phyloP scores from a whole-genome alignment of 2,113 vertebrate species.

The Rynchops niger region DNA sequence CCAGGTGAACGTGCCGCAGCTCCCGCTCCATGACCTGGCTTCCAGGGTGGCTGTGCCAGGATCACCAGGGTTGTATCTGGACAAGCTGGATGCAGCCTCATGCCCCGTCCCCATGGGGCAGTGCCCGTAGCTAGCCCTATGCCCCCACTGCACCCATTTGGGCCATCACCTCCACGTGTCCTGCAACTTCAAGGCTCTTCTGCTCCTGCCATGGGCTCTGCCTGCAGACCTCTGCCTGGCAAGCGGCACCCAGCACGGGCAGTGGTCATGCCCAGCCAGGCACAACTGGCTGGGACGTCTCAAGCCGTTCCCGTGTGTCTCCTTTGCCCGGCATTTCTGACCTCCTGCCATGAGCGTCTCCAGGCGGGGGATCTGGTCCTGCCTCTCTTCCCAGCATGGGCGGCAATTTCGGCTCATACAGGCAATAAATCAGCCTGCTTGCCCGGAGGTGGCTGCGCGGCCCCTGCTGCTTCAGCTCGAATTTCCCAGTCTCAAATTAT shows the following conservation, averaged over 20 bases:
- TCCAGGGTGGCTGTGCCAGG: fast-evolving
- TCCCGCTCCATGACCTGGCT: fast-evolving
- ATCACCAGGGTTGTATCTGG: neutral
- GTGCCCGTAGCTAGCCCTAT: neutral
- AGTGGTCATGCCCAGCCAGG: neutral
- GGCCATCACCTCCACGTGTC: neutral
- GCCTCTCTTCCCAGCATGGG: slow-evolving; percentile 31
- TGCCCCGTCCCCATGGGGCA: neutral
- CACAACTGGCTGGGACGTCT: neutral
- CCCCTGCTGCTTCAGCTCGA: slow-evolving; percentile 4
- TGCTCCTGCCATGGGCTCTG: neutral
- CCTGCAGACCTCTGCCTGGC: neutral
- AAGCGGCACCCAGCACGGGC: fast-evolving
- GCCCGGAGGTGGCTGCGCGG: neutral
- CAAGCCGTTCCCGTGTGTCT: neutral
- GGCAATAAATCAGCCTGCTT: slow-evolving; percentile 52
- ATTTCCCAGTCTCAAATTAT: slow-evolving; percentile 18
- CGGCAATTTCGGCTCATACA: neutral
- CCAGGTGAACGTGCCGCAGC: fast-evolving
- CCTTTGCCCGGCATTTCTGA: neutral
- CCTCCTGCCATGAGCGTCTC: neutral
- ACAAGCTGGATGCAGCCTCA: neutral
- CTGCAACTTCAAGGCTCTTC: neutral
- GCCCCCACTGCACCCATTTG: fast-evolving
- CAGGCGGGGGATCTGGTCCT: neutral